phyloP scores from a whole-genome alignment of 2,888 invertebrate genomes.

The Crossocerus cetratus region DNA sequence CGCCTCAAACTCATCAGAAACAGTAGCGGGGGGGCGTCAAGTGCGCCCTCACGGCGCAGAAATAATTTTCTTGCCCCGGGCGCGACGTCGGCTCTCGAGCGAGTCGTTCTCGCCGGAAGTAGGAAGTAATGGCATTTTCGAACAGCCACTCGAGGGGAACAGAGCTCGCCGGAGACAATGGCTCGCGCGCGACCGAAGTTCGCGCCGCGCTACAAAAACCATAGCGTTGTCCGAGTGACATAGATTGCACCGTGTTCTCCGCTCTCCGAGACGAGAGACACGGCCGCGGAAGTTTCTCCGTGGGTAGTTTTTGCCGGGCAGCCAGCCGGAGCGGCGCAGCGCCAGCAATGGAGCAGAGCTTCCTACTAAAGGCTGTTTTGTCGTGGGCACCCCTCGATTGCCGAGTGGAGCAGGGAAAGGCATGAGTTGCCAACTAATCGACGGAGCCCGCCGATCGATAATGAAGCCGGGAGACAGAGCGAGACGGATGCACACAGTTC shows the following conservation, averaged over 20 bases:
- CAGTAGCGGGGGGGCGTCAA: background rate
- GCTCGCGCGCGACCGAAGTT: background rate
- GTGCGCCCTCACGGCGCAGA: background rate
- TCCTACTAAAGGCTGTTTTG: slow-evolving; percentile 2
- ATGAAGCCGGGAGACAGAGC: no score
- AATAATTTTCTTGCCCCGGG: background rate
- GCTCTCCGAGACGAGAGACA: background rate
- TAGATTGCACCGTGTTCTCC: background rate
- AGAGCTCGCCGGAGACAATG: background rate
- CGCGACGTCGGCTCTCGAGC: background rate
- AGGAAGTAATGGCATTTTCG: background rate
- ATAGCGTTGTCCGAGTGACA: background rate
- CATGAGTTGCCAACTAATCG: no score
- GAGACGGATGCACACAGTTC: no score
- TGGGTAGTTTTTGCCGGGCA: background rate
- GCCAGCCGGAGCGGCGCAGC: background rate
- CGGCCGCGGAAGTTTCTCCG: background rate
- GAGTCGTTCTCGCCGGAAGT: background rate
- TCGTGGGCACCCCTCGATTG: background rate
- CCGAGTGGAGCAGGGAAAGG: no score
- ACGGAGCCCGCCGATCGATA: no score
- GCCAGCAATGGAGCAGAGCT: background rate
- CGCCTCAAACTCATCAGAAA: background rate
- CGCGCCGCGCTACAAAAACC: background rate
- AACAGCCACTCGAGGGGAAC: background rate